Base-by-base conservation (phyloP, 2,888 invertebrate species). In the Diachrysia chrysitis region DNA sequence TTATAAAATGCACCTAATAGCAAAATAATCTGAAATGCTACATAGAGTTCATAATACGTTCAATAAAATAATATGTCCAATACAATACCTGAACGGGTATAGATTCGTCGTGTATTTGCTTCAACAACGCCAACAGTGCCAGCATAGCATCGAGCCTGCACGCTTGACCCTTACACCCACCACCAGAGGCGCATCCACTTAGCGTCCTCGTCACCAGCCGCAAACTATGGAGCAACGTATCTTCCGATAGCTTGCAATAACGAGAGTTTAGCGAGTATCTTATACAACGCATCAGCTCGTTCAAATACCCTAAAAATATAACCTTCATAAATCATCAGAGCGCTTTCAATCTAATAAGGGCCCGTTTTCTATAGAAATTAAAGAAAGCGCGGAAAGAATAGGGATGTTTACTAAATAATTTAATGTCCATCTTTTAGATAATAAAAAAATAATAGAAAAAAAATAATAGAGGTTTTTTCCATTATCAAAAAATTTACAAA, bases 271-370 rank as follows among this genome's bases (percentile, higher is more conserved):
- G 70, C 6, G 85, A 86, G 81, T 93, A 91, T 58, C 93, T 84
- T 55, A 93, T 87, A 72, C 95, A 94, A 21, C 92, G 92, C 84
- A 92, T 88, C 63, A 94, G 63, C 74, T 94, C 94, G 81, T 94
- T 94, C 1, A 94, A 86, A 77, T 94, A 94, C 63, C 95, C 95
- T 94, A 81, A 63, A 83, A 83, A 67, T 19, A 56, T 48, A 53
- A 23, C 23, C 54, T 17, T n/a, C 7, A 10, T 32, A 32, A 9
- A 32, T 32, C 10, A 32, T 32, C 10, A 32, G 2, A 32, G 10
- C 32, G 10, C 10, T 32, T 32, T 32, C 10, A 32, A 10, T 10
- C 29, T n/a, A n/a, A n/a, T n/a, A n/a, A n/a, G n/a, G n/a, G n/a
- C n/a, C n/a, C n/a, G n/a, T n/a, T n/a, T n/a, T n/a, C n/a, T n/a